phyloP scores from a whole-genome alignment of 37 sponge, comb jelly and placozoan species.

The Beroe forskalii region DNA sequence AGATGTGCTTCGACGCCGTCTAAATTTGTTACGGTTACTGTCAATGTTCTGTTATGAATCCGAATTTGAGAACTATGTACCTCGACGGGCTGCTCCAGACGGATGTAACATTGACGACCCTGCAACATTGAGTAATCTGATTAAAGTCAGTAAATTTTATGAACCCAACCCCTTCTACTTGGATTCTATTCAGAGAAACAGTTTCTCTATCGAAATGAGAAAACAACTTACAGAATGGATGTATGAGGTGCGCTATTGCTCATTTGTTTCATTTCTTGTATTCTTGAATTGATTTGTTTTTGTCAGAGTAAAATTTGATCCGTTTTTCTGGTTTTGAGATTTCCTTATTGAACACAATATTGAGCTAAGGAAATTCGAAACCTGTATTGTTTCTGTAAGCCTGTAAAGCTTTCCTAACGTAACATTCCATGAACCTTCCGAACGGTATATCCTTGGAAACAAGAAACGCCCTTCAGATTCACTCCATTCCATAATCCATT shows the following conservation, averaged over 20 bases:
- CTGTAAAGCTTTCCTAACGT: too few species aligned
- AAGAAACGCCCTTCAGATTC: too few species aligned
- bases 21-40: not conserved
- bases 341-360: too few species aligned
- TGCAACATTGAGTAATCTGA: conserved; percentile 19
- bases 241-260: conserved; percentile 36
- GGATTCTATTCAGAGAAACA: conserved; percentile 33
- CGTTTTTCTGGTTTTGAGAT: too few species aligned
- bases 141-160: conserved; percentile 48
- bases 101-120: conserved; percentile 64
- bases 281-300: too few species aligned
- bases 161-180: conserved; percentile 43
- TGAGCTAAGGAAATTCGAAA: too few species aligned
- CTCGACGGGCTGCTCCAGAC: conserved; percentile 59
- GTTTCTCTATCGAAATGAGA: conserved; percentile 31
- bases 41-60: conserved; percentile 66
- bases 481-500: too few species aligned
- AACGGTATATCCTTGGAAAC: too few species aligned
- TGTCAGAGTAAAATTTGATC: too few species aligned
- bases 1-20: conserved; percentile 47
- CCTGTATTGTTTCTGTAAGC: too few species aligned
- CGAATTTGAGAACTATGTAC: conserved; percentile 54
- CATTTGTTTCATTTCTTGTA: too few species aligned
- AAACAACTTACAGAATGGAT: conserved; percentile 63
- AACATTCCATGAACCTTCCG: too few species aligned